phyloP scores from a whole-genome alignment of 2,113 vertebrate genomes.

The Nibea coibor region DNA sequence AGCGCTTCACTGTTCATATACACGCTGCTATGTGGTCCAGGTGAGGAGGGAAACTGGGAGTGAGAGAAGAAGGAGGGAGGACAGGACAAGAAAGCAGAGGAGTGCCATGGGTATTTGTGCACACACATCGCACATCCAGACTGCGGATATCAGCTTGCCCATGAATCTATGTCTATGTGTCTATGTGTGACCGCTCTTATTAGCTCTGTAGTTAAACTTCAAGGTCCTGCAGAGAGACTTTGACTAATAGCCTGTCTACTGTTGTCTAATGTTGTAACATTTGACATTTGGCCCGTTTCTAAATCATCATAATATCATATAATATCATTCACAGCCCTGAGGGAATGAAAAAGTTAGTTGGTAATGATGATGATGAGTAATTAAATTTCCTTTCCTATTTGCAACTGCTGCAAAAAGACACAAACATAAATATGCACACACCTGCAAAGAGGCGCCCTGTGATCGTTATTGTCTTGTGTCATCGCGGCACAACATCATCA shows the following conservation, averaged over 20 bases:
- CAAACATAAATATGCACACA: neutral
- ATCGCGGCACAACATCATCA: constrained; percentile 3
- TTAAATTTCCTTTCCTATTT: neutral
- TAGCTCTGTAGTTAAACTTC: constrained; percentile 43
- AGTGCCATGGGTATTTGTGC: constrained; percentile 7
- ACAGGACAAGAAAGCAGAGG: neutral
- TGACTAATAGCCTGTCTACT: constrained; percentile 43
- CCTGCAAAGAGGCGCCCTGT: neutral
- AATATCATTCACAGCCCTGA: constrained; percentile 25
- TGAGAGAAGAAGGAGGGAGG: neutral
- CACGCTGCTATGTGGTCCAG: neutral
- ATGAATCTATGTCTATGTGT: constrained; percentile 10
- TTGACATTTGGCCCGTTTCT: constrained; percentile 46
- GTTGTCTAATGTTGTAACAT: constrained; percentile 9
- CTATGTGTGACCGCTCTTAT: constrained; percentile 17
- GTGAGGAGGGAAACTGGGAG: neutral
- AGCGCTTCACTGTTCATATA: constrained; percentile 27
- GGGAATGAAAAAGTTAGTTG: constrained; percentile 17
- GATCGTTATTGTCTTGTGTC: neutral
- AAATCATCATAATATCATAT: constrained; percentile 44
- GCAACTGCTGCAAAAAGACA: neutral
- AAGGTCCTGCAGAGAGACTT: constrained; percentile 14
- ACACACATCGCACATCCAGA: neutral
- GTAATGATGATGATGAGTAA: neutral
- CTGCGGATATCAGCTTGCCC: neutral